Evolutionary conservation across 1,140 invertebrate genomes (phyloP), one percentile per base, ranked within the genome.

Genomic region (Monochamus saltuarius): DNA sequence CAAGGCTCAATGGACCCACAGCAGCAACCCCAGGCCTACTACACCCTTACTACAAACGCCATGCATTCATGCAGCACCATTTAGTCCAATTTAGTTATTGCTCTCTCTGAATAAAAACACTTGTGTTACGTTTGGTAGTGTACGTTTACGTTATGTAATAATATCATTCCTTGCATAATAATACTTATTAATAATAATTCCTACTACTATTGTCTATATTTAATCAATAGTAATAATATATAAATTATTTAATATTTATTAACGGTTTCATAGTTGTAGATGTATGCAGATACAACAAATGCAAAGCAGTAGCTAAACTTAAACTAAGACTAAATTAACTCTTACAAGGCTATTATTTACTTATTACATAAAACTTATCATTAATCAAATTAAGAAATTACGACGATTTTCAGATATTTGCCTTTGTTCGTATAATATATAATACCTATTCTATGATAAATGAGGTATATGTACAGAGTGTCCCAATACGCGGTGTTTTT

Each of bases 131-230:
- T 77, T 77, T 77, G 74, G 75, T 77, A 77, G 75, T 77, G 75
- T 77, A 77, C 75, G n/a, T n/a, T n/a, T n/a, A n/a, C n/a, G 75
- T 77, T 77, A 77, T 77, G 75, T 77, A 77, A 77, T 75, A 77
- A 75, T 77, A 77, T 77, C 72, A 77, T 77, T 77, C 72, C 75
- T 77, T 77, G 74, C 75, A 75, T 77, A 77, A 73, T 77, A 75
- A 74, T 75, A 74, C 71, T 77, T 77, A 74, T 75, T 75, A 73
- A 69, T 74, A 75, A 77, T 77, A 77, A 75, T 75, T 75, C 72
- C 69, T 73, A 72, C 59, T 69, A 72, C 70, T 75, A 75, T 74
- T 74, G 71, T 74, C 72, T 74, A 70, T 70, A 72, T 74, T 74
- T 75, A 72, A 71, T 71, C 73, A 72, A 73, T 75, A 75, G 72